These are phyloP conservation scores for Cuniculus paca DNA, from an alignment of 2,797 vertebrate species.

Conservation along the genomic window DNA sequence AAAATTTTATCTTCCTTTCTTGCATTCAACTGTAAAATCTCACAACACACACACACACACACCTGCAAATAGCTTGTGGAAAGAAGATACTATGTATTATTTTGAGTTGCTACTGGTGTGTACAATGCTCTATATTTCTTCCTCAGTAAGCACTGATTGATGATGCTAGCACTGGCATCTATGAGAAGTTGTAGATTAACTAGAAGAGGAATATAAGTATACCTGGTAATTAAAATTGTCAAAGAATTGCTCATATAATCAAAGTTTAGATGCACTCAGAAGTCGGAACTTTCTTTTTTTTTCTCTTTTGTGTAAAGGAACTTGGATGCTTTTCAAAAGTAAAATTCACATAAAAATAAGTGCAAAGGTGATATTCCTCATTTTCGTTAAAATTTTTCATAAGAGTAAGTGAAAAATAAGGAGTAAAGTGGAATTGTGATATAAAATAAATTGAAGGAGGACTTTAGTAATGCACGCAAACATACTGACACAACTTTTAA, in stretches of 20 bases:
- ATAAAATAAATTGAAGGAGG: conserved; percentile 43
- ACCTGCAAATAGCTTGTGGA: not conserved
- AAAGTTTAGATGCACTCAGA: not conserved
- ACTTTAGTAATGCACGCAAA: conserved; percentile 56
- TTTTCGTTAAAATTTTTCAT: conserved; percentile 53
- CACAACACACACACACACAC: not conserved
- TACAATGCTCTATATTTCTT: not conserved
- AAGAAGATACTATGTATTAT: not conserved
- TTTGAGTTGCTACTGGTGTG: conserved; percentile 30
- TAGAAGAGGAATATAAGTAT: conserved; percentile 30
- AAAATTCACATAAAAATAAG: conserved; percentile 60
- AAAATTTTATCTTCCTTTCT: not conserved
- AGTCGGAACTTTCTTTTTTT: conserved; percentile 62
- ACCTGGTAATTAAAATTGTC: not conserved
- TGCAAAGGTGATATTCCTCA: conserved; percentile 2
- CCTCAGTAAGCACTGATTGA: conserved; percentile 46
- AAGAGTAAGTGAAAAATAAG: not conserved
- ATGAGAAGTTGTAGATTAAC: not conserved
- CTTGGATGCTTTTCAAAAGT: conserved; percentile 11
- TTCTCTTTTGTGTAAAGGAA: conserved; percentile 5
- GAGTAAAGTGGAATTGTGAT: conserved; percentile 58
- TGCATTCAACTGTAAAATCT: conserved; percentile 54
- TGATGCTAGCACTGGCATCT: not conserved
- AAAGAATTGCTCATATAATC: not conserved
- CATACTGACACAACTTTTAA: conserved; percentile 28